These are phyloP conservation scores for Pollenia amentaria DNA, from an alignment of 2,888 invertebrate species.

Conservation along the genomic window DNA sequence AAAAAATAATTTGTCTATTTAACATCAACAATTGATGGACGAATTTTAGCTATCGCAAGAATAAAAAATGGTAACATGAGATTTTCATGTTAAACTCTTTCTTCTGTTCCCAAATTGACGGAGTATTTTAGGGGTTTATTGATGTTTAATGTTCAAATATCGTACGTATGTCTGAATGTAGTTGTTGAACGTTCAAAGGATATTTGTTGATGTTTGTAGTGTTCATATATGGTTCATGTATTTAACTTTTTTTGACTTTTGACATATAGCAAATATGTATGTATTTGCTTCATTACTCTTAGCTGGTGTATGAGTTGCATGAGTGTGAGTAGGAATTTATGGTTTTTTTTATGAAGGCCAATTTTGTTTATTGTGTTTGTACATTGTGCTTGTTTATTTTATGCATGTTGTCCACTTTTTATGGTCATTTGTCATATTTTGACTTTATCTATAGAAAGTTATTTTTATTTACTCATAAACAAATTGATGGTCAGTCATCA, in stretches of 20 bases:
- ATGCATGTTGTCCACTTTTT: conserved; percentile 58
- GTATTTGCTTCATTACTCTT: conserved; percentile 63
- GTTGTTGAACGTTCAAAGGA: conserved; percentile 26
- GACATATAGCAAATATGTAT: conserved; percentile 69
- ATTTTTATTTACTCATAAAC: conserved; percentile 68
- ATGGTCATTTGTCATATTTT: conserved; percentile 71
- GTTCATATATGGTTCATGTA: conserved; percentile 24
- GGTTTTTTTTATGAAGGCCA: conserved; percentile 56
- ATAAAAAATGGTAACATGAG: conserved; percentile 53
- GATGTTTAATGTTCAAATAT: conserved; percentile 55
- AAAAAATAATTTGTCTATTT: conserved; percentile 71
- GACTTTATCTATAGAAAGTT: conserved; percentile 60
- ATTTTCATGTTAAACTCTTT: conserved; percentile 64
- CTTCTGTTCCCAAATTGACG: neutral
- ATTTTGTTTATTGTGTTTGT: conserved; percentile 42
- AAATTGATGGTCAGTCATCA: conserved; percentile 76
- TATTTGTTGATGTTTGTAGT: conserved; percentile 39
- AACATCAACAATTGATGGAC: conserved; percentile 65
- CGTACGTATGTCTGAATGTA: neutral
- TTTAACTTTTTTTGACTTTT: conserved; percentile 67
- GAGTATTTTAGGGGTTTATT: conserved; percentile 41
- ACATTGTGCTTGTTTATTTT: conserved; percentile 53
- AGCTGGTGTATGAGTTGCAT: neutral
- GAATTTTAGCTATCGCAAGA: conserved; percentile 4
- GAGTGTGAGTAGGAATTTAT: conserved; percentile 44